These are phyloP conservation scores for Psilopsiagon aymara DNA, from an alignment of 2,113 vertebrate species.

Conservation along the genomic window DNA sequence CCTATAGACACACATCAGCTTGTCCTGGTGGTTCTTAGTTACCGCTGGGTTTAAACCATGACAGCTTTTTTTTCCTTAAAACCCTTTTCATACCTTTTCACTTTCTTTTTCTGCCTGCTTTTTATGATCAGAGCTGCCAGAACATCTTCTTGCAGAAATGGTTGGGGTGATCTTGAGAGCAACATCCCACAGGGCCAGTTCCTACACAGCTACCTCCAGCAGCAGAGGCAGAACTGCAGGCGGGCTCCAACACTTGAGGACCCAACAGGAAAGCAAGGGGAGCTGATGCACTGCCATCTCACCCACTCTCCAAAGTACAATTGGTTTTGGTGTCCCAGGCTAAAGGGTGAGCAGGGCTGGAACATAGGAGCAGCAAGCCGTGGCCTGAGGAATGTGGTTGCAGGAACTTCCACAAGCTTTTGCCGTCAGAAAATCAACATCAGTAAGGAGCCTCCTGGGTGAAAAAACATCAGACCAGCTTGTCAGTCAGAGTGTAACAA, in stretches of 20 bases:
- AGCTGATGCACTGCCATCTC: background rate
- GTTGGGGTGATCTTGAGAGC: background rate
- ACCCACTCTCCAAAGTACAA: background rate
- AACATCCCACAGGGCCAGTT: rapidly evolving
- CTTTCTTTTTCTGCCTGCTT: background rate
- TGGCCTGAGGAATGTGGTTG: background rate
- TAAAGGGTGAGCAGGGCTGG: background rate
- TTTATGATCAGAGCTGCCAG: background rate
- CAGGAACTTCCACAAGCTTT: background rate
- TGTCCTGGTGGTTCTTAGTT: background rate
- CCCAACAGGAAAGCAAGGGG: rapidly evolving
- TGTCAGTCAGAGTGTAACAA: rapidly evolving
- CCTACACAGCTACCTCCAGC: background rate
- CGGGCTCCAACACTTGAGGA: background rate
- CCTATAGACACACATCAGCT: background rate
- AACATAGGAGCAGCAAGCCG: background rate
- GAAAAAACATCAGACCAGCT: background rate
- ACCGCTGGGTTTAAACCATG: background rate
- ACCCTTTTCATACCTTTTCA: background rate
- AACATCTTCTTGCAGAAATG: background rate
- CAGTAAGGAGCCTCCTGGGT: background rate
- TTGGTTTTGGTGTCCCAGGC: background rate
- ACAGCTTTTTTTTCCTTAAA: background rate
- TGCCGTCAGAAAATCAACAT: background rate
- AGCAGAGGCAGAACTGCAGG: background rate